Percentiles rank a stretch among this genome's conserved stretches.
These are phyloP conservation scores for Charaxes varanes DNA, from an alignment of 1,140 invertebrate species.

Conservation along the genomic window DNA sequence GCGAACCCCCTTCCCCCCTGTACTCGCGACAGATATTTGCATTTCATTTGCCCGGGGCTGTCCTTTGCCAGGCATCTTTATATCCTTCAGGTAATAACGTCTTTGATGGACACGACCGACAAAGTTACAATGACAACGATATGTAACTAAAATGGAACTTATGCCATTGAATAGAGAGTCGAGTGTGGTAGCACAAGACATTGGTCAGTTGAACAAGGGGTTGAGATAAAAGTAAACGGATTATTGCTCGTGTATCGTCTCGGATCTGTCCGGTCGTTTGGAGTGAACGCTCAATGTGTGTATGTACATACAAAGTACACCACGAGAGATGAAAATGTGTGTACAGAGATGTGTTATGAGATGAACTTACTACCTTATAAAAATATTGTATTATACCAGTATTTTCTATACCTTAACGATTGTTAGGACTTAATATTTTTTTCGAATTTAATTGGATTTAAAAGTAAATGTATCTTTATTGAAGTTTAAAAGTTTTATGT, in stretches of 20 bases:
- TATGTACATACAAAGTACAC: conserved; percentile 2
- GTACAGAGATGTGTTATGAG: too few relatives aligned
- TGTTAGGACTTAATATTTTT: too few relatives aligned
- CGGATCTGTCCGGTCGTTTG: conserved; percentile 38
- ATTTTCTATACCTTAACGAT: too few relatives aligned
- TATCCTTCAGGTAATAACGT: conserved; percentile 68
- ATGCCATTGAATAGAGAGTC: conserved; percentile 10
- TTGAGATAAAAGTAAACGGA: conserved; percentile 68
- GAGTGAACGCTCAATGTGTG: conserved; percentile 7
- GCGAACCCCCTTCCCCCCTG: conserved; percentile 24
- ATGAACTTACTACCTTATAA: too few relatives aligned
- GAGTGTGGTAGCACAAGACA: conserved; percentile 2
- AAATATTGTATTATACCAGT: too few relatives aligned
- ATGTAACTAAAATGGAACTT: conserved; percentile 20
- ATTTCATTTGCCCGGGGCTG: conserved; percentile 53
- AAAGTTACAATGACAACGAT: neutral
- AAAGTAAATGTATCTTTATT: too few relatives aligned
- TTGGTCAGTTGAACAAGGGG: conserved; percentile 37
- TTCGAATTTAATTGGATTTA: too few relatives aligned
- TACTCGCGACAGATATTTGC: conserved; percentile 50
- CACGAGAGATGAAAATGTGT: too few relatives aligned
- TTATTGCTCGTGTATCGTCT: conserved; percentile 59
- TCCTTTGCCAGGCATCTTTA: conserved; percentile 43
- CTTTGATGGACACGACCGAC: conserved; percentile 50
- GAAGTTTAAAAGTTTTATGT: too few relatives aligned